A percentile compares a stretch with the other conserved stretches of the same genome.
These are phyloP conservation scores for Stenopsyche tienmushanensis DNA, from an alignment of 1,140 invertebrate species.

Conservation along the genomic window DNA sequence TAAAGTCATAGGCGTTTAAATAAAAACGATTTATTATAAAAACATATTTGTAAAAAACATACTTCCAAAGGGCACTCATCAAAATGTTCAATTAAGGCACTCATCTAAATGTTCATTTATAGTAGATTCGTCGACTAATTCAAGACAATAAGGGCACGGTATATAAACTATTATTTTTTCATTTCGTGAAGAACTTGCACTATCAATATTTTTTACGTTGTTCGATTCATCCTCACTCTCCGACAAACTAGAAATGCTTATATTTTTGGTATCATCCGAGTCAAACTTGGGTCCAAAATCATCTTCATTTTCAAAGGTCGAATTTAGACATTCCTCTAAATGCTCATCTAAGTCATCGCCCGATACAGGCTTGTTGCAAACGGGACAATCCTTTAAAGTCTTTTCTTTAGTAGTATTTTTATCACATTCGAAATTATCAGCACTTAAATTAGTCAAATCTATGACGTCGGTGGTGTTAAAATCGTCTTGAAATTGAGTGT, in stretches of 20 bases:
- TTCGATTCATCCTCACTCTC: constrained; percentile 42
- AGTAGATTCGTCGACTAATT: constrained; percentile 49
- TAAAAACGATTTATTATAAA: too few relatives aligned
- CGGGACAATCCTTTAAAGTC: constrained; percentile 57
- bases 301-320: constrained; percentile 44
- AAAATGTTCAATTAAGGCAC: too few relatives aligned
- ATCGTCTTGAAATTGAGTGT: constrained; percentile 45
- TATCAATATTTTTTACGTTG: constrained; percentile 47
- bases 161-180: constrained; percentile 36
- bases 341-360: constrained; percentile 58
- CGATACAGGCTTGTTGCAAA: constrained; percentile 59
- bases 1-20: too few relatives aligned
- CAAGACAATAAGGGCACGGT: constrained; percentile 51
- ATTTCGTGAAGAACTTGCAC: constrained; percentile 53
- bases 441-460: constrained; percentile 29
- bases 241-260: constrained; percentile 16
- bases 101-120: constrained; percentile 53
- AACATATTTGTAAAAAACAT: too few relatives aligned
- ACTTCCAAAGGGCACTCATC: too few relatives aligned
- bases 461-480: constrained; percentile 13
- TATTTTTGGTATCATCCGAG: constrained; percentile 11
- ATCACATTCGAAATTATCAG: too few relatives aligned
- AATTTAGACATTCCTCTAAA: constrained; percentile 62
- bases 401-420: too few relatives aligned
- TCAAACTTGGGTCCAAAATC: neutral